Conservation (phyloP, 2,888 invertebrate species). For the Xestobium rufovillosum region DNA sequence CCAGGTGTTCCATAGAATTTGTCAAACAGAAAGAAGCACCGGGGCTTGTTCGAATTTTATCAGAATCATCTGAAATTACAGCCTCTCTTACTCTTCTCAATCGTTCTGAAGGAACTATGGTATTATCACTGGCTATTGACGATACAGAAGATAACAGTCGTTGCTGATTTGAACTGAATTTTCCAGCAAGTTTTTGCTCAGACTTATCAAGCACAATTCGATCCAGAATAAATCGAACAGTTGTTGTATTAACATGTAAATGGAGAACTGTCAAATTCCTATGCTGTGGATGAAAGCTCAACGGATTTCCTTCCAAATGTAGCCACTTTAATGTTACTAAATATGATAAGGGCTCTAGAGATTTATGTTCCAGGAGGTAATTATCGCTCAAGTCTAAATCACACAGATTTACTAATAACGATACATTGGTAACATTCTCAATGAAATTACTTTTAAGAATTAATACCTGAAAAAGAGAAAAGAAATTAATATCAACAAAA, state of each 20-base stretch:
- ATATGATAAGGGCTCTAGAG: conserved; percentile 48
- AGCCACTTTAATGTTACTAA: conserved; percentile 49
- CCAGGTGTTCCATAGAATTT: conserved; percentile 45
- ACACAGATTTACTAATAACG: conserved; percentile 47
- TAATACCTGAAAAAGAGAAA: conserved; percentile 44
- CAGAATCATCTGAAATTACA: conserved; percentile 41
- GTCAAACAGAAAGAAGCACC: conserved; percentile 24
- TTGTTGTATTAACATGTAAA: conserved; percentile 49
- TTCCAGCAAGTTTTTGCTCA: conserved; percentile 47
- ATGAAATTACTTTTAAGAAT: conserved; percentile 58
- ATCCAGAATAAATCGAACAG: conserved; percentile 50
- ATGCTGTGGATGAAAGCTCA: conserved; percentile 55
- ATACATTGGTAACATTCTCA: conserved; percentile 51
- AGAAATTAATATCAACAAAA: conserved; percentile 1
- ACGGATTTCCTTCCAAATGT: conserved; percentile 54
- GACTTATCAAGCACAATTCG: conserved; percentile 45
- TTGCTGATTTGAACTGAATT: conserved; percentile 33
- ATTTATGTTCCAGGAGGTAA: conserved; percentile 53
- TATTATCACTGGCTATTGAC: conserved; percentile 8
- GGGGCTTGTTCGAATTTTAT: conserved; percentile 4
- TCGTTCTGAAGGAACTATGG: conserved; percentile 23
- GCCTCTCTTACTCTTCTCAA: conserved; percentile 40
- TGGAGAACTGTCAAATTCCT: conserved; percentile 48
- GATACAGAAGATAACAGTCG: conserved; percentile 15
- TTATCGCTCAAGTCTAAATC: conserved; percentile 59